Evolutionary conservation across 1,140 invertebrate genomes (phyloP).

Genomic region (Samia ricini): DNA sequence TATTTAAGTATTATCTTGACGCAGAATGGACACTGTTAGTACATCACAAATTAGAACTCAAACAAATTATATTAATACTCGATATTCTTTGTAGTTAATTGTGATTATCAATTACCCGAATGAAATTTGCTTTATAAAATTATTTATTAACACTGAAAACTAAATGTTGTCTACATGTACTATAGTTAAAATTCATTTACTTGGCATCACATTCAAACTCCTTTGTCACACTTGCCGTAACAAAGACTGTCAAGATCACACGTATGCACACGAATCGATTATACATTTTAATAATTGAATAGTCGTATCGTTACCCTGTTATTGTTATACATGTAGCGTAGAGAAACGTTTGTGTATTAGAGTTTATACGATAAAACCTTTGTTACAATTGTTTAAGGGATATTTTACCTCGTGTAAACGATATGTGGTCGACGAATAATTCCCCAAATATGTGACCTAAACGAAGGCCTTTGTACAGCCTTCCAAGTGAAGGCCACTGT

Average conservation of each 20-base stretch:
- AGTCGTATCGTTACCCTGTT: constrained; percentile 7
- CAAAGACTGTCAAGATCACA: constrained; percentile 9
- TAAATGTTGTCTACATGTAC: no score
- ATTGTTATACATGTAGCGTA: not conserved
- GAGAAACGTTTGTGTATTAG: not conserved
- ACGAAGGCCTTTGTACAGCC: constrained; percentile 27
- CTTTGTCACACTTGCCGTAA: not conserved
- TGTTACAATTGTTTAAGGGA: constrained; percentile 7
- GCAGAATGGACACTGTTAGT: no score
- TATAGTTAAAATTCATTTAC: no score
- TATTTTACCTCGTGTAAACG: constrained; percentile 1
- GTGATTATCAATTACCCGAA: no score
- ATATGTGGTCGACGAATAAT: constrained; percentile 11
- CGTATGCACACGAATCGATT: constrained; percentile 17
- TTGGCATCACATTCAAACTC: not conserved
- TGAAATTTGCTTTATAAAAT: no score
- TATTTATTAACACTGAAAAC: no score
- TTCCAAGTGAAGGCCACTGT: constrained; percentile 28
- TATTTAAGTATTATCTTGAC: no score
- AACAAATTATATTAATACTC: no score
- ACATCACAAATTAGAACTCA: no score
- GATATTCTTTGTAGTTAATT: no score
- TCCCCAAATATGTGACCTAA: constrained; percentile 24
- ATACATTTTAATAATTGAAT: constrained; percentile 19
- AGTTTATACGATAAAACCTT: not conserved